A percentile compares a stretch with the other conserved stretches of the same genome.
These are phyloP conservation scores for Karalla daura DNA, from an alignment of 2,797 vertebrate species.

Conservation along the genomic window DNA sequence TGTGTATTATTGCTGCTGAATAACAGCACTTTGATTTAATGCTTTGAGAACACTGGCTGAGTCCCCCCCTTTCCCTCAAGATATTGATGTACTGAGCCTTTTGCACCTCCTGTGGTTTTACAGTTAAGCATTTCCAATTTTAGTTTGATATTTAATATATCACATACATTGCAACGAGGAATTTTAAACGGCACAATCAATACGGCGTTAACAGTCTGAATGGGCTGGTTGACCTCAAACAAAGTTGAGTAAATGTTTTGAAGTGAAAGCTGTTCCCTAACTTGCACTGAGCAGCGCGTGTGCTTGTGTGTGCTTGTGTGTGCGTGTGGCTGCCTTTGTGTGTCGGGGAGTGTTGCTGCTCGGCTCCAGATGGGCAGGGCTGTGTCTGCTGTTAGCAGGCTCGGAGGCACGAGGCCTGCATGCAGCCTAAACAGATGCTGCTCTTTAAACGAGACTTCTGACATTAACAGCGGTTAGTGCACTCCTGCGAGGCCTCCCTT, in stretches of 20 bases:
- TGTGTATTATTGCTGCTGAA: conserved; percentile 30
- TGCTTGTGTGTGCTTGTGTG: too few relatives aligned
- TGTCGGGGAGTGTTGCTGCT: conserved; percentile 32
- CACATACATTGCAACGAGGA: conserved; percentile 11
- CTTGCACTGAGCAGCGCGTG: conserved; percentile 11
- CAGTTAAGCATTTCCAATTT: conserved; percentile 23
- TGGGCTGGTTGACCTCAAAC: conserved; percentile 10
- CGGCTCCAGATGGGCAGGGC: conserved; percentile 79
- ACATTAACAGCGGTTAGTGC: conserved; percentile 84
- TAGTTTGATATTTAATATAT: conserved; percentile 4
- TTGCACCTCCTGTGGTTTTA: conserved; percentile 19
- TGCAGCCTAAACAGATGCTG: conserved; percentile 83
- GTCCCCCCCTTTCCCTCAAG: neutral
- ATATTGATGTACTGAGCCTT: conserved; percentile 34
- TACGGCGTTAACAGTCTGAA: conserved; percentile 13
- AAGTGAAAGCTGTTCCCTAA: conserved; percentile 5
- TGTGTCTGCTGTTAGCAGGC: conserved; percentile 61
- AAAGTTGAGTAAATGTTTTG: conserved; percentile 25
- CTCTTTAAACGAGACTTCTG: conserved; percentile 85
- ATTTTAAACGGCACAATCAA: conserved; percentile 12
- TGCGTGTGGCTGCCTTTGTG: neutral
- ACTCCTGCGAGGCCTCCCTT: conserved; percentile 82
- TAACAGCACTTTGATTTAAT: conserved; percentile 24
- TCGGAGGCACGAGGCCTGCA: conserved; percentile 58
- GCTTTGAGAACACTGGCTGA: neutral